Evolutionary conservation across 1,140 invertebrate species (phyloP), one percentile per base, ranked within the genome.

Genomic region (Diorhabda elongata): DNA sequence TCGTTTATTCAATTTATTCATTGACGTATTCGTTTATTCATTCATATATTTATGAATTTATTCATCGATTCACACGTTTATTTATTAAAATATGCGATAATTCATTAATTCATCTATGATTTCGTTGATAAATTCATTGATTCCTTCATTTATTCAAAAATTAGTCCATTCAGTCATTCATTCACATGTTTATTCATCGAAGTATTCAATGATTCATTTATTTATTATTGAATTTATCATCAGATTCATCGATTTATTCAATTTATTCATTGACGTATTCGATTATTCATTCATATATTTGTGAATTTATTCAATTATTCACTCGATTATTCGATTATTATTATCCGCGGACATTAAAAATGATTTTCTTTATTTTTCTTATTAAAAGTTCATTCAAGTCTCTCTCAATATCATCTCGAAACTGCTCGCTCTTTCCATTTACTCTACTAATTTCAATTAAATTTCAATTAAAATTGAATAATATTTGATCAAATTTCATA

Each of bases 391-490:
- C 26, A 26, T 26, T 26, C 26, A 26, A 26, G 26, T 26, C 26
- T 26, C 26, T 26, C 26, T 26, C 26, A 26, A 26, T 26, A 26
- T 26, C 26, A 26, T 26, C 1, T 26, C 1, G 26, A 26, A 26
- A 26, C 26, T 26, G 26, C 26, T 26, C 26, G 26, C 26, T 26
- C 26, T 26, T 26, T 26, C 26, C 26, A 58, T 42, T 66, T 43
- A 45, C 47, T 64, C 52, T 43, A 64, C 43, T 64, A 9, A 43
- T 64, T n/a, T 45, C 11, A 64, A 64, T 43, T 44, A 64, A 52
- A 45, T 47, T 47, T 26, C n/a, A 45, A 11, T 47, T 47, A 11
- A 64, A 42, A 26, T 45, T 64, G 42, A 11, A 45, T 47, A 56
- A 44, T 45, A 47, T 64, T 45, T 64, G 8, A 47, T 64, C 43